phyloP scores from a whole-genome alignment of 2,888 invertebrate genomes.

The Epinotia nisella region DNA sequence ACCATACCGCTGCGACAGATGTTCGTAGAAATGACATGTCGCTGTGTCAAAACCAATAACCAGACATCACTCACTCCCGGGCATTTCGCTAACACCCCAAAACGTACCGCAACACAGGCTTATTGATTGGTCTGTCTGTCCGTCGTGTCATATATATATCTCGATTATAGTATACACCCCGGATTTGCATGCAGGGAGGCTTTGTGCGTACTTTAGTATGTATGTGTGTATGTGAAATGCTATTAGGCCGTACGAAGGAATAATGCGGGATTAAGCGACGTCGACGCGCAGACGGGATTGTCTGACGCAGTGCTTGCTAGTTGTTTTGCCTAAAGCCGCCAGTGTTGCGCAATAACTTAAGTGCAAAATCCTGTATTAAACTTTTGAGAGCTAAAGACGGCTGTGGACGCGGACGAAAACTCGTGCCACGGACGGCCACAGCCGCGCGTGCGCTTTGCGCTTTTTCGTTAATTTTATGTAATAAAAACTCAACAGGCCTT shows the following conservation, averaged over 20 bases:
- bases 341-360: not conserved
- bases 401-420: no score
- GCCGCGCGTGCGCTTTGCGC: no score
- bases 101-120: slow-evolving; percentile 5
- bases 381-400: no score
- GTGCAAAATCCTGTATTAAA: not conserved
- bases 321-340: slow-evolving; percentile 6
- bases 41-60: not conserved
- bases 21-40: not conserved
- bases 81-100: slow-evolving; percentile 19
- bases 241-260: slow-evolving; percentile 44
- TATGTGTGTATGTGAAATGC: slow-evolving; percentile 31
- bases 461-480: no score
- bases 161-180: slow-evolving; percentile 35
- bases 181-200: slow-evolving; percentile 44
- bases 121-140: slow-evolving; percentile 44
- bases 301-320: slow-evolving; percentile 4
- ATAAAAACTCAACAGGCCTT: no score
- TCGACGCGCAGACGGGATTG: slow-evolving; percentile 16
- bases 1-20: not conserved
- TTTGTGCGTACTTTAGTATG: slow-evolving; percentile 24
- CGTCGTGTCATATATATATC: slow-evolving; percentile 32
- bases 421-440: no score
- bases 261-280: slow-evolving; percentile 34
- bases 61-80: not conserved